These are phyloP conservation scores for Coelopa pilipes DNA, from an alignment of 2,888 invertebrate species.

Conservation along the genomic window DNA sequence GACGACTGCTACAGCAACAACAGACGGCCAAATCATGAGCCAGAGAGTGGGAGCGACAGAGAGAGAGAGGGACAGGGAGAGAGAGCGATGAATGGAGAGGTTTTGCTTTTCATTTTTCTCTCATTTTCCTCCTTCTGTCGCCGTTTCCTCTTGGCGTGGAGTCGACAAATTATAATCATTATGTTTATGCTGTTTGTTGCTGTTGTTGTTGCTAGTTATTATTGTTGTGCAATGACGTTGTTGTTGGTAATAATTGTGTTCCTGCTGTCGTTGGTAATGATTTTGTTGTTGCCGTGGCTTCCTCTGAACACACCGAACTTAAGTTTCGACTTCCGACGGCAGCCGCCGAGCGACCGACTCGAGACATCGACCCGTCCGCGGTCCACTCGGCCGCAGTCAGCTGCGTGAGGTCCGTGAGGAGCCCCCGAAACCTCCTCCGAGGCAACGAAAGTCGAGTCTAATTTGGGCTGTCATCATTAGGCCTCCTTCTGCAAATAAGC, in stretches of 20 bases:
- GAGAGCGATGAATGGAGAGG: neutral
- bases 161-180: conserved; percentile 11
- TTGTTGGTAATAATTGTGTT: neutral
- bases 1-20: conserved; percentile 17
- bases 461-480: conserved; percentile 59
- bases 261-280: neutral
- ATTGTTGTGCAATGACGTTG: neutral
- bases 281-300: neutral
- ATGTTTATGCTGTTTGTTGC: neutral
- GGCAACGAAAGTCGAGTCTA: conserved; percentile 55
- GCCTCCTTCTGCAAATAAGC: conserved; percentile 56
- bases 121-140: neutral
- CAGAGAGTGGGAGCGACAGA: too few species aligned
- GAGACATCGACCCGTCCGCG: neutral
- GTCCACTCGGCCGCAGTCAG: conserved; percentile 42
- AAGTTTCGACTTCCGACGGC: conserved; percentile 18
- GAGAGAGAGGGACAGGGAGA: neutral
- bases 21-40: neutral
- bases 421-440: conserved; percentile 8
- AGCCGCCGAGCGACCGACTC: neutral
- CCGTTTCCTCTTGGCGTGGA: neutral
- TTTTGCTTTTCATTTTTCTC: neutral
- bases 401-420: conserved; percentile 55
- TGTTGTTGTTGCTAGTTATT: neutral
- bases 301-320: neutral